Evolutionary conservation across 2,888 invertebrate species (phyloP).

Genomic region (Yponomeuta malinellus): DNA sequence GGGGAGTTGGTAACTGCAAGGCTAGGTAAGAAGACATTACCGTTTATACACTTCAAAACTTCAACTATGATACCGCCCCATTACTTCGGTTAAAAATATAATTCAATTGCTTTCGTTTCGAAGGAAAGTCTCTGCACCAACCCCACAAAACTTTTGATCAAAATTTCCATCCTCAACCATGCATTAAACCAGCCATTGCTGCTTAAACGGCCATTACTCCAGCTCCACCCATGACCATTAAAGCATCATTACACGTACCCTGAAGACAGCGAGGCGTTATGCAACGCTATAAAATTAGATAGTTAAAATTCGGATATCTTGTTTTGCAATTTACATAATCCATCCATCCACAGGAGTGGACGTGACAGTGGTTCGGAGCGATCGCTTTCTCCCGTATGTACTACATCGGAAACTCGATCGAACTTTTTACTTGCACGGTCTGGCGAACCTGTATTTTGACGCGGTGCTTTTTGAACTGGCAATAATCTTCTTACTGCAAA

Average conservation of each 20-base stretch:
- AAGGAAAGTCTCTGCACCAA: no score
- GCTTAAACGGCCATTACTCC: conserved; percentile 8
- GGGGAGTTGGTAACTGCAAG: no score
- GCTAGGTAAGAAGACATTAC: no score
- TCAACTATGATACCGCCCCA: no score
- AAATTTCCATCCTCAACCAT: no score
- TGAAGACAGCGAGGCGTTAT: conserved; percentile 14
- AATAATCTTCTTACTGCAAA: no score
- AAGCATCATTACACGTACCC: neutral
- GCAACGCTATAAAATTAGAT: conserved; percentile 14
- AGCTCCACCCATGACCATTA: conserved; percentile 8
- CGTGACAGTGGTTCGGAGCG: conserved; percentile 22
- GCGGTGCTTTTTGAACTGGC: neutral
- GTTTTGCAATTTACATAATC: conserved; percentile 25
- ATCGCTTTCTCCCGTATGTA: conserved; percentile 32
- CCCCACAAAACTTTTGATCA: no score
- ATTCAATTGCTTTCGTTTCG: no score
- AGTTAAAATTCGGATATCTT: conserved; percentile 18
- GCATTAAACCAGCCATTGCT: neutral
- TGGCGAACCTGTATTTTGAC: conserved; percentile 25
- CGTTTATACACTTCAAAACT: no score
- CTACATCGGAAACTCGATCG: conserved; percentile 21
- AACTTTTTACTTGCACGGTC: conserved; percentile 23
- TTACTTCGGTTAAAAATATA: no score
- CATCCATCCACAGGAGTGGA: conserved; percentile 24